These are phyloP conservation scores for Lamellibrachia satsuma DNA, from an alignment of 2,888 invertebrate genomes.

Conservation along the genomic window DNA sequence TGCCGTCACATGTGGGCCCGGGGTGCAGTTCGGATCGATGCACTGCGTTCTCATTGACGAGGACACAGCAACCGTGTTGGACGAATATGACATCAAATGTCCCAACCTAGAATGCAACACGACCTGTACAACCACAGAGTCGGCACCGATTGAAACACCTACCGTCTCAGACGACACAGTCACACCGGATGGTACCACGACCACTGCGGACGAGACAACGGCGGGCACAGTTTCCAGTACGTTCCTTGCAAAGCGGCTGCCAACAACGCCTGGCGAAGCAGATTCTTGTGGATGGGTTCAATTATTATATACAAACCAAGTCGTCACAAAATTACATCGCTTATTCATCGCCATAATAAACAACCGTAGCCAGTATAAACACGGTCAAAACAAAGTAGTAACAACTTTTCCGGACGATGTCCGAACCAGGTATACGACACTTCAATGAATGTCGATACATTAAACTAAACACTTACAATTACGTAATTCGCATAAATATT, in stretches of 20 bases:
- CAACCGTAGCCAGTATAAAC: too few relatives aligned
- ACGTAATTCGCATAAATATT: too few relatives aligned
- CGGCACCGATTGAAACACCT: background rate
- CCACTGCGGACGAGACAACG: background rate
- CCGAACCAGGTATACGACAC: too few relatives aligned
- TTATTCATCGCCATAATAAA: too few relatives aligned
- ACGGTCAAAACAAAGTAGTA: too few relatives aligned
- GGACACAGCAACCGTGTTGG: background rate
- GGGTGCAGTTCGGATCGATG: background rate
- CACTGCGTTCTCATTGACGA: background rate
- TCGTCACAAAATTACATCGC: too few relatives aligned
- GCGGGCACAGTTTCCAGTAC: background rate
- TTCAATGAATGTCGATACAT: too few relatives aligned
- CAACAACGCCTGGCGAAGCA: too few relatives aligned
- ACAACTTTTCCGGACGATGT: too few relatives aligned
- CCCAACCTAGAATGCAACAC: background rate
- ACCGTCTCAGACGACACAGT: background rate
- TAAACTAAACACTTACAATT: too few relatives aligned
- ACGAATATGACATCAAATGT: background rate
- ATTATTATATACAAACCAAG: too few relatives aligned
- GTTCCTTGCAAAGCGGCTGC: background rate
- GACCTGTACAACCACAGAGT: background rate
- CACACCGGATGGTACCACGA: background rate
- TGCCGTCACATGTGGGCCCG: constrained; percentile 2
- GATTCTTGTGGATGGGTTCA: too few relatives aligned